phyloP scores from a whole-genome alignment of 1,140 invertebrate species.

The Anoplophora glabripennis region DNA sequence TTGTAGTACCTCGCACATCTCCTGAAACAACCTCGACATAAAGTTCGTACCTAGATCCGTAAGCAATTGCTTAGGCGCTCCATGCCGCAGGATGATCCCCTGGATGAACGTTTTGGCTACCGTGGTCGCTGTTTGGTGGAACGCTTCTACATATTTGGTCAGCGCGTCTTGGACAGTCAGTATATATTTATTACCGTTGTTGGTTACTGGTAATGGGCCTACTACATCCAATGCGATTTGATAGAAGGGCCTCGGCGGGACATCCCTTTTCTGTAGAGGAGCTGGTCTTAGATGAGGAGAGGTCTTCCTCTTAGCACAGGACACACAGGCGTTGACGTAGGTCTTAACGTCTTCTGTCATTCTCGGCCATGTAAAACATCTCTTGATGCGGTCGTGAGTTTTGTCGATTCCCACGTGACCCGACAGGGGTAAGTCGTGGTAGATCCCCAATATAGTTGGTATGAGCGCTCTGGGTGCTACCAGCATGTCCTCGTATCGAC shows the following conservation, averaged over 20 bases:
- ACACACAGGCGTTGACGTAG: conserved; percentile 20
- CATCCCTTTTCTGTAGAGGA: conserved; percentile 16
- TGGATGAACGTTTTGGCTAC: conserved; percentile 30
- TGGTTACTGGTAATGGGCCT: conserved; percentile 35
- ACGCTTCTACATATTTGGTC: conserved; percentile 32
- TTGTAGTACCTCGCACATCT: conserved; percentile 32
- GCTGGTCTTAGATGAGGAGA: conserved; percentile 11
- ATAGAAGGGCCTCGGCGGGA: conserved; percentile 29
- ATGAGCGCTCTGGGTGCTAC: conserved; percentile 7
- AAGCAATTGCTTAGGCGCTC: conserved; percentile 35
- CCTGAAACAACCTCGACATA: conserved; percentile 33
- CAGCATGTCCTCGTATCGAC: conserved; percentile 8
- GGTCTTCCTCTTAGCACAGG: conserved; percentile 26
- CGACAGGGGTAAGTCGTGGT: conserved; percentile 18
- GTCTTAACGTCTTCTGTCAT: conserved; percentile 24
- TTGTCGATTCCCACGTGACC: conserved; percentile 28
- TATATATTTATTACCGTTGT: conserved; percentile 41
- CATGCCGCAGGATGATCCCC: conserved; percentile 31
- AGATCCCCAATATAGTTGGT: not conserved
- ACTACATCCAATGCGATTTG: conserved; percentile 45
- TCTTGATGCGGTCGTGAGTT: conserved; percentile 12
- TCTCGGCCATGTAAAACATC: conserved; percentile 25
- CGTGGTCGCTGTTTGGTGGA: conserved; percentile 27
- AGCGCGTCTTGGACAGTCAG: conserved; percentile 42
- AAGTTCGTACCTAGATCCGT: conserved; percentile 42